Evolutionary conservation across 1,140 invertebrate genomes (phyloP).

Genomic region (Atopsyche davidsoni): DNA sequence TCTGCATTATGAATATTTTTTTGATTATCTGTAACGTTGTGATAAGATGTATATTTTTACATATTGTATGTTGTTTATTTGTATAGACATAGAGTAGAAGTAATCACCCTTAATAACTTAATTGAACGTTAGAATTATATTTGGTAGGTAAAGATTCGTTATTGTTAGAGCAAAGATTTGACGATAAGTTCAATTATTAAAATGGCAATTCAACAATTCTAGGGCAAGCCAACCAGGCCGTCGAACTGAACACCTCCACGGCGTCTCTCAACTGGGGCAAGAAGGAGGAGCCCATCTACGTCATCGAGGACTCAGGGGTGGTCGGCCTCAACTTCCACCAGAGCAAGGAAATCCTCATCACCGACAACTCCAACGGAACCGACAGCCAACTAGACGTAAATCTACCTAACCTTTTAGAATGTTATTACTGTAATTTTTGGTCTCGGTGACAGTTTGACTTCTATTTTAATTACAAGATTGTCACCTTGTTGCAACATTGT

Average conservation of each 20-base stretch:
- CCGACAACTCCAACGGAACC: slow-evolving; percentile 65
- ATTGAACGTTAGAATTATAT: too few relatives aligned
- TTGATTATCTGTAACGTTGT: too few relatives aligned
- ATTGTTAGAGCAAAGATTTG: neutral
- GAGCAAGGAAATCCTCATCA: slow-evolving; percentile 78
- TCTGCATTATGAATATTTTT: too few relatives aligned
- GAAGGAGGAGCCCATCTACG: slow-evolving; percentile 74
- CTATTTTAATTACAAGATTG: too few relatives aligned
- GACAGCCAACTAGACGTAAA: slow-evolving; percentile 34
- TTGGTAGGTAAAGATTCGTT: neutral
- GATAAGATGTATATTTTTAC: too few relatives aligned
- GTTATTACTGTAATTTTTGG: neutral
- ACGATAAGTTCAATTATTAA: slow-evolving; percentile 6
- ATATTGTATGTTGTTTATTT: neutral
- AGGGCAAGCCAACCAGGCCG: slow-evolving; percentile 51
- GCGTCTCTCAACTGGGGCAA: slow-evolving; percentile 73
- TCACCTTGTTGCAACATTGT: too few relatives aligned
- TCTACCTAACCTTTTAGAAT: neutral
- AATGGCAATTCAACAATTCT: too few relatives aligned
- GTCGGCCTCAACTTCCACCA: slow-evolving; percentile 83
- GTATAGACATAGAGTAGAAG: neutral
- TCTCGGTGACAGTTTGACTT: too few relatives aligned
- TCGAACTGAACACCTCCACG: slow-evolving; percentile 64
- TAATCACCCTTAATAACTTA: too few relatives aligned
- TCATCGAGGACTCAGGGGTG: slow-evolving; percentile 76